Percentiles rank a stretch among this genome's conserved stretches.
These are phyloP conservation scores for Cepaea hortensis DNA, from an alignment of 2,888 invertebrate species.

Conservation along the genomic window DNA sequence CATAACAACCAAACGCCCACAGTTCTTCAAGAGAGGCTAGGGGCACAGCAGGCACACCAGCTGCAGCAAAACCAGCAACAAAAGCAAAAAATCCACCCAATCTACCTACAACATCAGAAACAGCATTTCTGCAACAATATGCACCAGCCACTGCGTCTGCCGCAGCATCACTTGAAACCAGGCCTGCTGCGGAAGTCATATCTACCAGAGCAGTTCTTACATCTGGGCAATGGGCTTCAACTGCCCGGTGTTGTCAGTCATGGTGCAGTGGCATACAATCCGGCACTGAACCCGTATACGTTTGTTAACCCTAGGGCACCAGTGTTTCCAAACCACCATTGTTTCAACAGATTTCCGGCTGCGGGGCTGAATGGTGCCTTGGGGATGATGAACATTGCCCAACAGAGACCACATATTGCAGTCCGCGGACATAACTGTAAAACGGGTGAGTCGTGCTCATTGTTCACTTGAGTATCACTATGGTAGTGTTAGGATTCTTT, in stretches of 20 bases:
- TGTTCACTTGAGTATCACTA: neutral
- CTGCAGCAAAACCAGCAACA: slow-evolving; percentile 49
- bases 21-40: slow-evolving; percentile 19
- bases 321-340: slow-evolving; percentile 6
- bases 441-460: neutral
- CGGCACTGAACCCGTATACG: slow-evolving; percentile 34
- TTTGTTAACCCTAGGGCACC: slow-evolving; percentile 39
- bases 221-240: slow-evolving; percentile 24
- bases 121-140: slow-evolving; percentile 38
- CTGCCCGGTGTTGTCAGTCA: slow-evolving; percentile 22
- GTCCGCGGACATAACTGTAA: slow-evolving; percentile 19
- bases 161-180: slow-evolving; percentile 37
- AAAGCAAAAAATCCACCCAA: slow-evolving; percentile 36
- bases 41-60: slow-evolving; percentile 34
- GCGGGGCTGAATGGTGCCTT: slow-evolving; percentile 20
- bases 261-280: slow-evolving; percentile 23
- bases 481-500: too few species aligned
- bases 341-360: slow-evolving; percentile 32
- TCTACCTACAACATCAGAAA: slow-evolving; percentile 32
- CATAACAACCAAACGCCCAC: slow-evolving; percentile 22
- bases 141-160: slow-evolving; percentile 44
- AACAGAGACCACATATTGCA: slow-evolving; percentile 16
- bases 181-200: slow-evolving; percentile 12
- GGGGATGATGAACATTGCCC: slow-evolving; percentile 29
- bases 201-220: slow-evolving; percentile 34